Conservation (phyloP, 2,113 vertebrate genomes). For the Gambusia affinis region DNA sequence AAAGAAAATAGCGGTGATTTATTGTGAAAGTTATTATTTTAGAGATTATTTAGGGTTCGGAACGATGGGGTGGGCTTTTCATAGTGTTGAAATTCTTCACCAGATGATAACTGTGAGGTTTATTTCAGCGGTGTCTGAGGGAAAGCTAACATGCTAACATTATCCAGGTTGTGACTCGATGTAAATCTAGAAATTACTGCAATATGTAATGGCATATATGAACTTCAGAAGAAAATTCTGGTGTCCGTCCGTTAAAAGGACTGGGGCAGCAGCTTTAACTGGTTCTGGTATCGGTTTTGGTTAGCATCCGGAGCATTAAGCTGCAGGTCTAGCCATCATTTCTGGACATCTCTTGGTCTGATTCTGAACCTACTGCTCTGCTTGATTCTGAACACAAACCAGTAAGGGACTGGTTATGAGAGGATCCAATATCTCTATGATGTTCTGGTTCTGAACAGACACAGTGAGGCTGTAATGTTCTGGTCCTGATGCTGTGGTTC, state of each 20-base stretch:
- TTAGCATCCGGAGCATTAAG: not conserved
- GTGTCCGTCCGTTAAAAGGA: not conserved
- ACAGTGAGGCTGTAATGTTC: no score
- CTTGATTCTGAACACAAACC: no score
- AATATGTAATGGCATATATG: no score
- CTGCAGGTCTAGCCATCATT: not conserved
- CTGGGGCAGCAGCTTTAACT: not conserved
- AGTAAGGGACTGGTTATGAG: no score
- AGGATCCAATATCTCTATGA: no score
- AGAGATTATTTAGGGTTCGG: not conserved
- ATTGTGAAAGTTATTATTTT: not conserved
- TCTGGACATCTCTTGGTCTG: not conserved
- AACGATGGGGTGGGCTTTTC: not conserved
- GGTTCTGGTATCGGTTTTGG: not conserved
- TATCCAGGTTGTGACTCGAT: constrained; percentile 1
- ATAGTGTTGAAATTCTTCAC: not conserved
- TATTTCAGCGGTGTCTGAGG: not conserved
- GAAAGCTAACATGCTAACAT: constrained; percentile 27
- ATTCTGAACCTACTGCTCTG: not conserved
- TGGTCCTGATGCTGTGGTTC: no score
- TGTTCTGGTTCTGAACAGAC: no score
- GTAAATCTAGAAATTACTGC: no score
- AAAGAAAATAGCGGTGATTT: not conserved
- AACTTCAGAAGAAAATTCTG: no score
- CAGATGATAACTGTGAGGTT: not conserved